Percentiles rank a stretch among this genome's conserved stretches.
Evolutionary conservation across 1,140 invertebrate species (phyloP).

Genomic region (Drosophila elegans): DNA sequence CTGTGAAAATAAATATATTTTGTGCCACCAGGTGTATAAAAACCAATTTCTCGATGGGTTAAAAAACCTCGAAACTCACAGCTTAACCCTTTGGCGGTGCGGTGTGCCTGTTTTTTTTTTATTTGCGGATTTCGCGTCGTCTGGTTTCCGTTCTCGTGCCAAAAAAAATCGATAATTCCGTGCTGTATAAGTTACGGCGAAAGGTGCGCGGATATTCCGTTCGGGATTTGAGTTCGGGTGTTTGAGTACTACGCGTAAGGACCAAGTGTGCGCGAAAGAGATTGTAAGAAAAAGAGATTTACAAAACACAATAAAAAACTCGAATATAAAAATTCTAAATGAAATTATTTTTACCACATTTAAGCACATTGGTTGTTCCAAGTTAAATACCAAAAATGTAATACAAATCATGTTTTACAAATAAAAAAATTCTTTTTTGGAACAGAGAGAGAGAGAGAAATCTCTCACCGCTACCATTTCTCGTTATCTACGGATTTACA

Average conservation of each 20-base stretch:
- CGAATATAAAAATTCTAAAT: too few species aligned
- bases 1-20: neutral
- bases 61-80: neutral
- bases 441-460: neutral
- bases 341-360: too few species aligned
- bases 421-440: neutral
- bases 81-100: slow-evolving; percentile 7
- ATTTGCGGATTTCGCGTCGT: slow-evolving; percentile 34
- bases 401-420: neutral
- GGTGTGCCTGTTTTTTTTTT: slow-evolving; percentile 53
- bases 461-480: slow-evolving; percentile 17
- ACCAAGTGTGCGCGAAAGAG: slow-evolving; percentile 11
- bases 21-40: neutral
- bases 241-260: slow-evolving; percentile 8
- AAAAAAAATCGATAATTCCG: slow-evolving; percentile 79
- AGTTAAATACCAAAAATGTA: neutral
- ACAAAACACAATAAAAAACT: neutral
- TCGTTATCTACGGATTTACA: slow-evolving; percentile 18
- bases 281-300: slow-evolving; percentile 5
- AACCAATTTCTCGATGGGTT: slow-evolving; percentile 17
- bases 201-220: slow-evolving; percentile 69
- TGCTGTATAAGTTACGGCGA: slow-evolving; percentile 82
- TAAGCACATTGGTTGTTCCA: neutral
- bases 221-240: slow-evolving; percentile 16
- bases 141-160: slow-evolving; percentile 65